Evolutionary conservation across 2,888 invertebrate genomes (phyloP), one percentile per base, ranked within the genome.

Genomic region (Oscheius sp.): DNA sequence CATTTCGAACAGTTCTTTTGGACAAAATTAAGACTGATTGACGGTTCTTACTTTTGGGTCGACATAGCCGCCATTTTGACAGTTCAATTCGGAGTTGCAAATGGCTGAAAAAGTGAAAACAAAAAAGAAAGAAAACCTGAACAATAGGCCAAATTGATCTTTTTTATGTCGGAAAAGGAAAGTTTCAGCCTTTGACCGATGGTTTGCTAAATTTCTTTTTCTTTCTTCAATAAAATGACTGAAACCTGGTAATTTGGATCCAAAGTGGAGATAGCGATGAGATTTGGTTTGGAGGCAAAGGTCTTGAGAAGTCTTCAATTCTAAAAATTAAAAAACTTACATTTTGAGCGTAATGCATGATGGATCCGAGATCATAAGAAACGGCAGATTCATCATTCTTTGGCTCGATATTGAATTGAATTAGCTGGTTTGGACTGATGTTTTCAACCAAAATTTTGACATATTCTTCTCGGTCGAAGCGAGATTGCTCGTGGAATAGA

Each of bases 131-230:
- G 42, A 65, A 58, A 66, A 79, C 82, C 66, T 46, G 73, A 74
- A 64, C 84, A 84, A 46, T 84, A 84, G 42, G 83, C 84, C n/a
- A 76, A 69, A 61, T 84, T 84, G 50, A 85, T 79, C 63, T 77
- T 70, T 48, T 83, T 85, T 1, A 85, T 74, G 72, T 85, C 85
- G 31, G 76, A 74, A 69, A 85, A 84, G 0, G 82, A 74, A n/a
- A 82, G 74, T 39, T 53, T 74, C 8, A 68, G 39, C 33, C 84
- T 71, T 66, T 84, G 84, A 3, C 84, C 84, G 63, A 84, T 84
- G 3, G 84, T 84, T 12, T 70, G 58, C n/a, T n/a, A n/a, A n/a
- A n/a, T n/a, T n/a, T n/a, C n/a, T n/a, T n/a, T n/a, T n/a, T n/a
- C n/a, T n/a, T n/a, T n/a, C n/a, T n/a, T n/a, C n/a, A n/a, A n/a